These are phyloP conservation scores for Otolemur crassicaudatus DNA, from an alignment of 2,797 vertebrate species.

Conservation along the genomic window DNA sequence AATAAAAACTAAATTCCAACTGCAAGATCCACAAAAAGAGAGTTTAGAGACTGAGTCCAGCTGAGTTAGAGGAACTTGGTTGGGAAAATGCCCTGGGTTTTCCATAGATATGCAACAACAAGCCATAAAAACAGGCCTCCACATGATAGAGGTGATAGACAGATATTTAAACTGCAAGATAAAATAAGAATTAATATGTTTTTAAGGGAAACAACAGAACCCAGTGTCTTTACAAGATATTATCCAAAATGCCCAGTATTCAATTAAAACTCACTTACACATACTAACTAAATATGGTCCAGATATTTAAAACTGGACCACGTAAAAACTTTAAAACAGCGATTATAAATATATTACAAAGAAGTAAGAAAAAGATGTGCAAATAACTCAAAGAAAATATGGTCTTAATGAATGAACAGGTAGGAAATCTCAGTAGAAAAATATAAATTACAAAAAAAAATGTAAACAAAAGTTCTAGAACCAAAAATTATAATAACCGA, in stretches of 20 bases:
- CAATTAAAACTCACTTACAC: neutral
- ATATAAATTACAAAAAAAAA: constrained; percentile 44
- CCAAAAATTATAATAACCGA: neutral
- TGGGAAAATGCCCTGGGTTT: neutral
- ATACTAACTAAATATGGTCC: constrained; percentile 2
- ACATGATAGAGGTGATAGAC: neutral
- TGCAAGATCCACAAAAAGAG: neutral
- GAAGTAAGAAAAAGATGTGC: constrained; percentile 16
- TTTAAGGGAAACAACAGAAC: constrained; percentile 32
- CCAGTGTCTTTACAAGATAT: neutral
- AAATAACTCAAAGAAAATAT: constrained; percentile 56
- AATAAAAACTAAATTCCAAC: constrained; percentile 12
- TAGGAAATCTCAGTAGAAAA: neutral
- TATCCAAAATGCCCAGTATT: constrained; percentile 1
- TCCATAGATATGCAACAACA: neutral
- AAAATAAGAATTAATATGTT: constrained; percentile 24
- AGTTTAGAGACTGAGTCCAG: neutral
- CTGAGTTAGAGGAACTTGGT: neutral
- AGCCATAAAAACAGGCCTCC: neutral
- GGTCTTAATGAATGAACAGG: constrained; percentile 9
- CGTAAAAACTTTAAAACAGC: constrained; percentile 27
- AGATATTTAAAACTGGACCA: neutral
- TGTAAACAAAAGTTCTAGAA: constrained; percentile 41
- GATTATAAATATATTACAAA: constrained; percentile 8
- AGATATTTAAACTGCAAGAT: constrained; percentile 20